Conservation (phyloP, 2,113 vertebrate genomes). For the Petrocephalus microphthalmus region DNA sequence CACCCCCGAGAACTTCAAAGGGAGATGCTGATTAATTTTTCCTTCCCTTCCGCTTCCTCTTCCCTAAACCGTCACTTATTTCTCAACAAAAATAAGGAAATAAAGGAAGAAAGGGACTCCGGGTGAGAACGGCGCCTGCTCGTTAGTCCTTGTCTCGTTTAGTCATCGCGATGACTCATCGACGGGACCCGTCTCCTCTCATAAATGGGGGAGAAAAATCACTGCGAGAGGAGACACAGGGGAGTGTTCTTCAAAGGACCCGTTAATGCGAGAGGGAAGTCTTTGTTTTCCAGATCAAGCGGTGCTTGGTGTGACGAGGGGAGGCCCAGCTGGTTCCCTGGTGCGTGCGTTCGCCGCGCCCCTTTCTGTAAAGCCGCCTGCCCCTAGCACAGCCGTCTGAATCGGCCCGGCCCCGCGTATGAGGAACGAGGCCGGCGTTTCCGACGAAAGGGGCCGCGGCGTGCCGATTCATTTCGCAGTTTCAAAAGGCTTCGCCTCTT, state of each 20-base stretch:
- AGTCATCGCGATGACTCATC: slow-evolving; percentile 14
- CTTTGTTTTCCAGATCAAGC: not conserved
- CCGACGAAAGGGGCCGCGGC: not conserved
- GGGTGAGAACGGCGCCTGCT: not conserved
- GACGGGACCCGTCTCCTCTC: slow-evolving; percentile 11
- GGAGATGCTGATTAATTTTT: not conserved
- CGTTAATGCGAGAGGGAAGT: not conserved
- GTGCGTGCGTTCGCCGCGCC: not conserved
- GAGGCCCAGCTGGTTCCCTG: not conserved
- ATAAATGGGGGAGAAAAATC: not conserved
- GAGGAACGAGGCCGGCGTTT: not conserved
- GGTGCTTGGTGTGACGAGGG: slow-evolving; percentile 8
- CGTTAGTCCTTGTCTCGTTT: slow-evolving; percentile 19
- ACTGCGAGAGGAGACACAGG: not conserved
- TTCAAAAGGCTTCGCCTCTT: slow-evolving; percentile 27
- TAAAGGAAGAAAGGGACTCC: not conserved
- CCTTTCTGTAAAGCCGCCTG: not conserved
- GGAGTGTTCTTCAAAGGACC: slow-evolving; percentile 8
- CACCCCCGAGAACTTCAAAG: not conserved
- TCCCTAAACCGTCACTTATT: slow-evolving; percentile 11
- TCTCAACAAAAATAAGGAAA: not conserved
- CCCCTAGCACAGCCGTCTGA: not conserved
- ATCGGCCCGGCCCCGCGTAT: not conserved
- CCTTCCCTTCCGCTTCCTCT: not conserved
- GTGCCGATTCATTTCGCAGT: not conserved